A percentile compares a stretch with the other conserved stretches of the same genome.
Evolutionary conservation across 2,797 vertebrate genomes (phyloP).

Genomic region (Tolypeutes matacus): DNA sequence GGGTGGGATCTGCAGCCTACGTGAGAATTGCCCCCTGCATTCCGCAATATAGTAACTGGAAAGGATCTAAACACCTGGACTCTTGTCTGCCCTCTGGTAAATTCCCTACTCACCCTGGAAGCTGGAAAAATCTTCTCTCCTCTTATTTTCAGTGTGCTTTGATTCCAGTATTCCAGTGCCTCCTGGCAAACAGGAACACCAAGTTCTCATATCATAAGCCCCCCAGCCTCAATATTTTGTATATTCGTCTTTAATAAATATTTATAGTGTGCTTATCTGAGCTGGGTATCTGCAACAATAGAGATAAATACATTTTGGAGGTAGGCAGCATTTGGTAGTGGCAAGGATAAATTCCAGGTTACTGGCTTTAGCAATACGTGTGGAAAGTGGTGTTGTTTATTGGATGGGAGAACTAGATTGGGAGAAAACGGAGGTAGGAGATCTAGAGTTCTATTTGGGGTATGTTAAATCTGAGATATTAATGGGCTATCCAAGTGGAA

Average conservation of each 20-base stretch:
- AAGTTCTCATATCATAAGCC: slow-evolving; percentile 4
- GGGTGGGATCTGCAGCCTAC: background rate
- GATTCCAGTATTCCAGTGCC: slow-evolving; percentile 32
- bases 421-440: background rate
- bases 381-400: slow-evolving; percentile 6
- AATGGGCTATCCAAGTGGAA: background rate
- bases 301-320: background rate
- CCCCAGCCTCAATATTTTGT: slow-evolving; percentile 34
- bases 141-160: background rate
- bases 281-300: background rate
- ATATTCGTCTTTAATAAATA: slow-evolving; percentile 37
- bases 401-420: background rate
- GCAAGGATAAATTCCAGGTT: slow-evolving; percentile 23
- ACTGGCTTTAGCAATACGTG: slow-evolving; percentile 42
- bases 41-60: background rate
- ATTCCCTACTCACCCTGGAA: background rate
- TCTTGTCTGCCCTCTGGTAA: background rate
- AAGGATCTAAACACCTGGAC: background rate
- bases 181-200: background rate
- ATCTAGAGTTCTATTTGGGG: background rate
- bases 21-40: background rate
- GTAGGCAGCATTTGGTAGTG: slow-evolving; percentile 7
- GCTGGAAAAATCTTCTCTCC: background rate
- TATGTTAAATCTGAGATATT: background rate
- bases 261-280: slow-evolving; percentile 45